These are phyloP conservation scores for Limnothrissa miodon DNA, from an alignment of 2,113 vertebrate genomes.

Conservation along the genomic window DNA sequence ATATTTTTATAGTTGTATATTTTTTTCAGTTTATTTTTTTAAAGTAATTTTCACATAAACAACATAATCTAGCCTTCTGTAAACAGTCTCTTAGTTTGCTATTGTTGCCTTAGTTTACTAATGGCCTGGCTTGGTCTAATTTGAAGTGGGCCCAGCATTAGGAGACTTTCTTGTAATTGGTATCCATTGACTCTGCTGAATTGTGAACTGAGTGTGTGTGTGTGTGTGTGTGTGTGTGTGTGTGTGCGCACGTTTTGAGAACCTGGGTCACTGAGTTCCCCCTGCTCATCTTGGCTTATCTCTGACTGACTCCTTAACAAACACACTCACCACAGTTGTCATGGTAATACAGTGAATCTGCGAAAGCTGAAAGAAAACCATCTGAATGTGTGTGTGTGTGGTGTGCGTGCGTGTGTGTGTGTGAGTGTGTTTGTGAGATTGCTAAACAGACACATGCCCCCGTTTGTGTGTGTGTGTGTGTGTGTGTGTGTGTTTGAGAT, in stretches of 20 bases:
- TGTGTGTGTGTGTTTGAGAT: background rate
- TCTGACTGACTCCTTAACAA: background rate
- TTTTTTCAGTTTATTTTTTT: too few species aligned
- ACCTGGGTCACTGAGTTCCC: background rate
- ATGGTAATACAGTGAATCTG: slow-evolving; percentile 14
- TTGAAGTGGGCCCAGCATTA: background rate
- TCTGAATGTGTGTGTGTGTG: slow-evolving; percentile 7
- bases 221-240: background rate
- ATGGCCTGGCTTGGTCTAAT: background rate
- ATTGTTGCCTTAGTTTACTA: background rate
- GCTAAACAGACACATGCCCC: too few species aligned
- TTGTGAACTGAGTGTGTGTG: background rate
- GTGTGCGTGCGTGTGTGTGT: background rate
- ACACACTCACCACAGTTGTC: slow-evolving; percentile 1
- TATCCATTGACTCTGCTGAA: background rate
- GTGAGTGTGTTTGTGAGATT: too few species aligned
- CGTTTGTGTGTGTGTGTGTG: slow-evolving; percentile 11
- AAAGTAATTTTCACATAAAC: background rate
- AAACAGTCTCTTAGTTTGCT: background rate
- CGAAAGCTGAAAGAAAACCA: background rate
- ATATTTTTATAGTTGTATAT: too few species aligned
- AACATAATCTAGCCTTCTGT: too few species aligned
- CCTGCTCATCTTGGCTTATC: background rate
- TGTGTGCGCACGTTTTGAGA: background rate
- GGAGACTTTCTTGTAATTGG: background rate